phyloP scores from a whole-genome alignment of 2,888 invertebrate species.

The Hirudinaria manillensis region DNA sequence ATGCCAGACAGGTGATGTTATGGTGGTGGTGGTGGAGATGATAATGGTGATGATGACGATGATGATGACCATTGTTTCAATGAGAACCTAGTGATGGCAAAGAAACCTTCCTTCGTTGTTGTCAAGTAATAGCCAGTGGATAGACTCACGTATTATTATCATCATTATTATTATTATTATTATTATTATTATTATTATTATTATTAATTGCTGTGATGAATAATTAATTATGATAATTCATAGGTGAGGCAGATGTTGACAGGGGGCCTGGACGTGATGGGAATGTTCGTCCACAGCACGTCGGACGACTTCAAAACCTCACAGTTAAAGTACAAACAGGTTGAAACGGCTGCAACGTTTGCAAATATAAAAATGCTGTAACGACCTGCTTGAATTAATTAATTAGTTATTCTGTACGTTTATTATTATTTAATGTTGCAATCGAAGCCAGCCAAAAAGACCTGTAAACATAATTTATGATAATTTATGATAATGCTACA shows the following conservation, averaged over 20 bases:
- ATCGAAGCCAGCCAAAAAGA: no score
- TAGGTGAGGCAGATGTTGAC: constrained; percentile 78
- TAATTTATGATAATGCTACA: no score
- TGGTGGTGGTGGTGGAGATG: not conserved
- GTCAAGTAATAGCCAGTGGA: no score
- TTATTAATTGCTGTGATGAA: not conserved
- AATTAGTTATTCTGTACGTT: no score
- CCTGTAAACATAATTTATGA: no score
- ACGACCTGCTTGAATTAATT: no score
- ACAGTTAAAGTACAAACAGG: constrained; percentile 47
- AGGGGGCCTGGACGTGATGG: constrained; percentile 79
- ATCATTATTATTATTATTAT: not conserved
- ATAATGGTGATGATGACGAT: not conserved
- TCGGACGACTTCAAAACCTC: constrained; percentile 45
- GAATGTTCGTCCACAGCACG: constrained; percentile 67
- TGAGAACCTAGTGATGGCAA: no score
- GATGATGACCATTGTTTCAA: no score
- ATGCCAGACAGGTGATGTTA: constrained; percentile 29
- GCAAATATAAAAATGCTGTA: no score
- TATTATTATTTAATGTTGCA: no score
- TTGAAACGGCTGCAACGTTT: constrained; percentile 26
- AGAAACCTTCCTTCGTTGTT: no score
- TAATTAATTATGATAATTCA: not conserved
- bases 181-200: not conserved
- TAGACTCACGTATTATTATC: no score